Conservation (phyloP, 2,113 vertebrate genomes). For the Rattus rattus region DNA sequence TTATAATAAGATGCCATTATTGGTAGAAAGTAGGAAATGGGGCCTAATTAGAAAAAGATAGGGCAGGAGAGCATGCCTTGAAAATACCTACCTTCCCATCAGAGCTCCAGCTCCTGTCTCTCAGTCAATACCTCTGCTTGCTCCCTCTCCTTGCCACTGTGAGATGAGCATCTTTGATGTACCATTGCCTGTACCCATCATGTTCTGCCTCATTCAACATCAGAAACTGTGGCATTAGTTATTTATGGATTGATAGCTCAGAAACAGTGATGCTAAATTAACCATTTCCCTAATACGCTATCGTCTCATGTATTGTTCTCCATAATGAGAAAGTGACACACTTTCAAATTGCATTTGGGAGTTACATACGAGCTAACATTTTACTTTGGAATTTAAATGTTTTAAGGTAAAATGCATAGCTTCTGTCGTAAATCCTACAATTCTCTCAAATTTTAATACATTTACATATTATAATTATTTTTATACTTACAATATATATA, state of each 20-base stretch:
- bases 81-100: background rate
- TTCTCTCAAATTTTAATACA: background rate
- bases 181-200: background rate
- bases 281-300: too few species aligned
- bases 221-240: background rate
- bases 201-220: background rate
- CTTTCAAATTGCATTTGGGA: background rate
- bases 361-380: background rate
- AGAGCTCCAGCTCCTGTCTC: background rate
- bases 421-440: background rate
- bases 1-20: background rate
- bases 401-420: background rate
- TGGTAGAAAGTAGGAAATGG: background rate
- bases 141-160: background rate
- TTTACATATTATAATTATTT: slow-evolving; percentile 1
- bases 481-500: background rate
- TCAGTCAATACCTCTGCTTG: background rate
- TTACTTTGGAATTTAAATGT: slow-evolving; percentile 33
- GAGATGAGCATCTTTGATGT: background rate
- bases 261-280: background rate
- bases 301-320: background rate
- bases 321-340: background rate
- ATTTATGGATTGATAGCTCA: background rate
- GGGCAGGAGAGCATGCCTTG: background rate
- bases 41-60: background rate